Evolutionary conservation across 1,140 invertebrate genomes (phyloP).

Genomic region (Helicoverpa armigera): DNA sequence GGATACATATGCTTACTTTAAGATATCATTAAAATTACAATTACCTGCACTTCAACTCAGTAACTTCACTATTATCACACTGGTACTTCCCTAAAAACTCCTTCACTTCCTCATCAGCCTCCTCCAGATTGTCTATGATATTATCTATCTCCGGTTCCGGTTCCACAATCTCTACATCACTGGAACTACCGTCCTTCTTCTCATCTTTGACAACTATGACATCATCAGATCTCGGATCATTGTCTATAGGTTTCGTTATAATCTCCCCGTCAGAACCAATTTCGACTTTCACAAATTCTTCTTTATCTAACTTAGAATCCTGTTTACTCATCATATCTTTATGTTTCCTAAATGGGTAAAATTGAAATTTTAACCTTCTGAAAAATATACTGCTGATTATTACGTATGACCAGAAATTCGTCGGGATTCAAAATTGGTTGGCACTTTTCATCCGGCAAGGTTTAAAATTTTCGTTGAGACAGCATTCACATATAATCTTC

Average conservation of each 20-base stretch:
- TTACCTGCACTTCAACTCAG: constrained; percentile 80
- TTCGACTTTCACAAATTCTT: constrained; percentile 76
- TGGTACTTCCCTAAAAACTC: constrained; percentile 80
- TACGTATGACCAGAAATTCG: constrained; percentile 80
- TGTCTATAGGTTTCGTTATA: constrained; percentile 70
- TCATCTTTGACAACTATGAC: constrained; percentile 70
- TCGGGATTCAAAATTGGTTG: constrained; percentile 73
- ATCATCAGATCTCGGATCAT: constrained; percentile 66
- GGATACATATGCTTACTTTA: too few species aligned
- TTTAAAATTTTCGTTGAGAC: constrained; percentile 75
- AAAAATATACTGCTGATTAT: constrained; percentile 82
- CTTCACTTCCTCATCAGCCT: constrained; percentile 78
- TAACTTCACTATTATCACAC: constrained; percentile 54
- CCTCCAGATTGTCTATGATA: constrained; percentile 78
- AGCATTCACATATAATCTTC: constrained; percentile 77
- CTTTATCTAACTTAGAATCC: constrained; percentile 49
- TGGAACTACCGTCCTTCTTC: constrained; percentile 67
- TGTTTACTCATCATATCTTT: constrained; percentile 50
- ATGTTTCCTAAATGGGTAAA: constrained; percentile 51
- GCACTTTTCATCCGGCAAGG: constrained; percentile 73
- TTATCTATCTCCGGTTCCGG: constrained; percentile 67
- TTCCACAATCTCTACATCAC: constrained; percentile 78
- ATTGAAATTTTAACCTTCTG: constrained; percentile 69
- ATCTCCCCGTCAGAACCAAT: constrained; percentile 76
- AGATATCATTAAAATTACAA: too few species aligned